phyloP scores from a whole-genome alignment of 2,888 invertebrate species.

The Hemistola chrysoprasaria region DNA sequence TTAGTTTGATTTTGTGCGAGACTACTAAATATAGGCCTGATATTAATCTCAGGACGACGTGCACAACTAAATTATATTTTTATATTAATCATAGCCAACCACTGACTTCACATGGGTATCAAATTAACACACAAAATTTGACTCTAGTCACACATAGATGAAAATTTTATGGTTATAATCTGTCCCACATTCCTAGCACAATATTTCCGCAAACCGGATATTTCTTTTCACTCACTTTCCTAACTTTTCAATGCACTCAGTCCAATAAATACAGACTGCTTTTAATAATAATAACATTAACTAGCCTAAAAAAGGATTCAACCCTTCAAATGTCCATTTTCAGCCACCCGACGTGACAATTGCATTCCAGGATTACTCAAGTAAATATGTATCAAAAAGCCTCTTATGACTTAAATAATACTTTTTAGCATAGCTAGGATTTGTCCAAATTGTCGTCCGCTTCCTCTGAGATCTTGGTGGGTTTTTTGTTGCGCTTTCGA shows the following conservation, averaged over 20 bases:
- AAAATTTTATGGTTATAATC: too few relatives aligned
- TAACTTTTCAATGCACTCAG: constrained; percentile 1
- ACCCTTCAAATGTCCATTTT: constrained; percentile 1
- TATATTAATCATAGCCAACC: too few relatives aligned
- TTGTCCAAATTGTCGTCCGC: background rate
- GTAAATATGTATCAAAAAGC: background rate
- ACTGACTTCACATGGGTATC: too few relatives aligned
- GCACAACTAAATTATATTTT: too few relatives aligned
- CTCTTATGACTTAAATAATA: background rate
- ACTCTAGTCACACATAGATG: too few relatives aligned
- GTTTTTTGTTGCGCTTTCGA: constrained; percentile 22
- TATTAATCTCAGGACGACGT: too few relatives aligned
- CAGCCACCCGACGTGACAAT: constrained; percentile 9
- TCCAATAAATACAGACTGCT: constrained; percentile 8
- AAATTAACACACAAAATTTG: too few relatives aligned
- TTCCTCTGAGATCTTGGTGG: background rate
- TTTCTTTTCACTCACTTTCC: background rate
- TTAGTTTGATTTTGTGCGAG: too few relatives aligned
- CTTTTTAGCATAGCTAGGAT: background rate
- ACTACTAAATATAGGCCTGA: too few relatives aligned
- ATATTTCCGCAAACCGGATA: too few relatives aligned
- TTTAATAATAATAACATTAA: constrained; percentile 4
- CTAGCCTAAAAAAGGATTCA: constrained; percentile 10
- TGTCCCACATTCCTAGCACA: too few relatives aligned
- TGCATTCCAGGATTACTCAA: constrained; percentile 17